phyloP scores from a whole-genome alignment of 1,140 invertebrate species.

The Hycleus cichorii region DNA sequence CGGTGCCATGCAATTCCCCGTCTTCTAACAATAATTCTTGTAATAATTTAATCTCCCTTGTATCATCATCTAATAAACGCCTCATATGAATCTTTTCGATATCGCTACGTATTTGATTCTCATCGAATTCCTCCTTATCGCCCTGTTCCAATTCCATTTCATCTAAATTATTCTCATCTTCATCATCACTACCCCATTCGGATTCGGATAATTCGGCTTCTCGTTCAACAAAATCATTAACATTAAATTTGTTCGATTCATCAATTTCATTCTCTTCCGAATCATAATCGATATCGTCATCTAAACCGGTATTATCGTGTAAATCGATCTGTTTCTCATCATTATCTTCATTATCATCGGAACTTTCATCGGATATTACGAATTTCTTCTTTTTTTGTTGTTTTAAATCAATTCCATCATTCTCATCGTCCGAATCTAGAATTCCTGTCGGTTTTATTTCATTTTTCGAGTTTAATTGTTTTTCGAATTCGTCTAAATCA shows the following conservation, averaged over 20 bases:
- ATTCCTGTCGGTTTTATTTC: conserved; percentile 21
- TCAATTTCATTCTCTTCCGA: conserved; percentile 69
- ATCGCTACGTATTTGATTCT: conserved; percentile 55
- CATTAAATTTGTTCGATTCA: conserved; percentile 39
- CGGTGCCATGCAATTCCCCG: conserved; percentile 71
- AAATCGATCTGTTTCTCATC: conserved; percentile 38
- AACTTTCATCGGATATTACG: conserved; percentile 37
- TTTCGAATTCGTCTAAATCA: conserved; percentile 35
- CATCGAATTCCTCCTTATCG: conserved; percentile 59
- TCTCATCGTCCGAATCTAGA: conserved; percentile 35
- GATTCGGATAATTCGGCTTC: conserved; percentile 83
- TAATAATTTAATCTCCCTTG: conserved; percentile 64
- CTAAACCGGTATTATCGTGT: conserved; percentile 38
- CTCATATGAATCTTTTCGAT: conserved; percentile 66
- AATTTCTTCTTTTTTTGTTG: conserved; percentile 24
- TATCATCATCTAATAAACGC: conserved; percentile 72
- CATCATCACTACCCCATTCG: conserved; percentile 51
- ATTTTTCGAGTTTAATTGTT: conserved; percentile 32
- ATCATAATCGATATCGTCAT: conserved; percentile 51
- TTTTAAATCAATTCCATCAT: conserved; percentile 16
- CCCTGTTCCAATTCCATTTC: conserved; percentile 6
- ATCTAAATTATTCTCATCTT: conserved; percentile 15
- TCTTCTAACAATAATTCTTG: conserved; percentile 81
- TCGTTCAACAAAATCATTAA: conserved; percentile 67
- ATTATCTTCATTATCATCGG: conserved; percentile 36